These are phyloP conservation scores for Kradibia gibbosae DNA, from an alignment of 1,140 invertebrate genomes.

Conservation along the genomic window DNA sequence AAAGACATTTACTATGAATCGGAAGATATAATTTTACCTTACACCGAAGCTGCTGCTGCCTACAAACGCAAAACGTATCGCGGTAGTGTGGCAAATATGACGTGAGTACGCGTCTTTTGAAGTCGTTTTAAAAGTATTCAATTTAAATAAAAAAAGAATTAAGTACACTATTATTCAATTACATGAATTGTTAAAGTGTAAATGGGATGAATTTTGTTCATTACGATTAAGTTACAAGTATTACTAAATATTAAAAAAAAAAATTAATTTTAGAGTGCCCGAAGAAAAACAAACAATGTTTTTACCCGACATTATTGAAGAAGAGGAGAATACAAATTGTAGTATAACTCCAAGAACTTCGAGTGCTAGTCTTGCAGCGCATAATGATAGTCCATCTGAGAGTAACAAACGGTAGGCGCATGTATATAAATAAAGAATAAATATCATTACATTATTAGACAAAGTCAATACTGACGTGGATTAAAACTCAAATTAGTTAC, in stretches of 20 bases:
- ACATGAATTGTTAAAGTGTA: too few species aligned
- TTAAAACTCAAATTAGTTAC: too few species aligned
- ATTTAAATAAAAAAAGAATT: too few species aligned
- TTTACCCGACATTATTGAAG: slow-evolving; percentile 76
- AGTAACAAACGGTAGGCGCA: slow-evolving; percentile 63
- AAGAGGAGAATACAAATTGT: slow-evolving; percentile 70
- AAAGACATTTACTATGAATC: slow-evolving; percentile 79
- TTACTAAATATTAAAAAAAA: too few species aligned
- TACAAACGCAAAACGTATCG: slow-evolving; percentile 79
- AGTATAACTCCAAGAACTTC: slow-evolving; percentile 62
- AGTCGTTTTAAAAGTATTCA: too few species aligned
- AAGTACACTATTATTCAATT: too few species aligned
- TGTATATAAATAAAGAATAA: too few species aligned
- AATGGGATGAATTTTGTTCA: too few species aligned
- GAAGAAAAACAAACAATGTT: slow-evolving; percentile 77
- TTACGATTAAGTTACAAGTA: too few species aligned
- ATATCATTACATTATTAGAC: neutral
- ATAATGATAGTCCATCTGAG: slow-evolving; percentile 60
- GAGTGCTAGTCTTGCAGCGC: slow-evolving; percentile 58
- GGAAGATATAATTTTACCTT: slow-evolving; percentile 75
- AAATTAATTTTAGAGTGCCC: slow-evolving; percentile 73
- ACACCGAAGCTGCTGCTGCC: slow-evolving; percentile 77
- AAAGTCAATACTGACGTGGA: too few species aligned
- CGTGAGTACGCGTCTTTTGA: slow-evolving; percentile 69
- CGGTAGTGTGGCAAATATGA: slow-evolving; percentile 78